Conservation (phyloP, 2,797 vertebrate species). For the Acrossocheilus fasciatus region DNA sequence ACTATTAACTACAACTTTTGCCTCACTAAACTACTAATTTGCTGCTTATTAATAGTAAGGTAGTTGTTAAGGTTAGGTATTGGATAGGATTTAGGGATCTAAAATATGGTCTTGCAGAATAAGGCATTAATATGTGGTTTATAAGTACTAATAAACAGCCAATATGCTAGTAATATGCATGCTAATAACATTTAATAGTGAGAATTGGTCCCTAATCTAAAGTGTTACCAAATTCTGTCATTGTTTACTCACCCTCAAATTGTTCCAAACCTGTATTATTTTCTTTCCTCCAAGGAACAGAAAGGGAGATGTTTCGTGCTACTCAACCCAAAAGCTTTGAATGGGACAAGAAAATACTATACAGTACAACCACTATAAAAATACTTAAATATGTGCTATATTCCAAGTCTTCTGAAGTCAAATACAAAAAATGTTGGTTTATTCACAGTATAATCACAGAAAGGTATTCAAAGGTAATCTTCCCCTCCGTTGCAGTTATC, state of each 20-base stretch:
- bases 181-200: no score
- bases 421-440: neutral
- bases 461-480: neutral
- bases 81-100: no score
- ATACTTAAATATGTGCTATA: neutral
- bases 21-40: no score
- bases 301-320: neutral
- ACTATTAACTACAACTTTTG: no score
- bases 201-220: no score
- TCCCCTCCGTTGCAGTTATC: neutral
- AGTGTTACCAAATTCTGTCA: neutral
- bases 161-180: no score
- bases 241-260: neutral
- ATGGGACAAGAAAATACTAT: neutral
- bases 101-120: no score
- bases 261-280: neutral
- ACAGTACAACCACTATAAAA: neutral
- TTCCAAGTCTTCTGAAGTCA: neutral
- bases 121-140: no score
- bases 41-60: no score
- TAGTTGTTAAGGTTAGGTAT: no score
- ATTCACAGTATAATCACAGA: neutral
- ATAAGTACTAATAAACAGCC: no score
- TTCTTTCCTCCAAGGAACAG: neutral
- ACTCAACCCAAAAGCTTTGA: neutral